A percentile compares a stretch with the other conserved stretches of the same genome.
Evolutionary conservation across 1,140 invertebrate genomes (phyloP).

Genomic region (Drosophila elegans): DNA sequence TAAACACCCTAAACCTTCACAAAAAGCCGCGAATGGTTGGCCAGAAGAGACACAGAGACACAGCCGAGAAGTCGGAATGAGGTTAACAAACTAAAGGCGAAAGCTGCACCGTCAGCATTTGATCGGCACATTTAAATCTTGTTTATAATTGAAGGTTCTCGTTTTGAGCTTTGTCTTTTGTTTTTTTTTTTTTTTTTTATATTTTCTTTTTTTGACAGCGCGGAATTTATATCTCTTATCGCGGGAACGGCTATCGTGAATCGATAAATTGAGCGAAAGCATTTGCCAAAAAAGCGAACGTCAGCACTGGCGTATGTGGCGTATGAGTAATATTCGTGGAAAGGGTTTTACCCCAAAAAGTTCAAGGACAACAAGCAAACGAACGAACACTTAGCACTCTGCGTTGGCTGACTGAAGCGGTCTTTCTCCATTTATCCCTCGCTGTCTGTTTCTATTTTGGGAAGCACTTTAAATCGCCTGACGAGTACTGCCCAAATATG

Average conservation of each 20-base stretch:
- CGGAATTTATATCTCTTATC: constrained; percentile 59
- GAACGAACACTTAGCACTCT: constrained; percentile 12
- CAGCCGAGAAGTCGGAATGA: constrained; percentile 27
- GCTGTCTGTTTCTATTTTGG: not conserved
- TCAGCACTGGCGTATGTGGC: constrained; percentile 32
- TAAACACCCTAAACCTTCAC: not conserved
- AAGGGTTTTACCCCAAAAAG: constrained; percentile 27
- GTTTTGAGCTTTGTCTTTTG: constrained; percentile 24
- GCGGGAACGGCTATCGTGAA: constrained; percentile 36
- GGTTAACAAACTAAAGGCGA: constrained; percentile 74
- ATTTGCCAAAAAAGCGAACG: constrained; percentile 6
- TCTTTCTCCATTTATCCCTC: constrained; percentile 1
- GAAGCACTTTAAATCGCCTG: constrained; percentile 9
- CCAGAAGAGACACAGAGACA: not conserved
- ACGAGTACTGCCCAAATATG: not conserved
- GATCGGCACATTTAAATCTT: constrained; percentile 74
- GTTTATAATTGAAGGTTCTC: constrained; percentile 64
- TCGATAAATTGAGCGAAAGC: constrained; percentile 55
- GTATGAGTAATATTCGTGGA: constrained; percentile 50
- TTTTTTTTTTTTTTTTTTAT: constrained; percentile 21
- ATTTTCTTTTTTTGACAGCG: constrained; percentile 10
- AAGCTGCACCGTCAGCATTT: constrained; percentile 63
- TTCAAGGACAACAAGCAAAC: constrained; percentile 59
- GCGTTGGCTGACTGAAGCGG: not conserved
- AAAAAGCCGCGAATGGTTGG: not conserved